Evolutionary conservation across 2,888 invertebrate species (phyloP), one percentile per base, ranked within the genome.

Genomic region (Phyllotreta cruciferae): DNA sequence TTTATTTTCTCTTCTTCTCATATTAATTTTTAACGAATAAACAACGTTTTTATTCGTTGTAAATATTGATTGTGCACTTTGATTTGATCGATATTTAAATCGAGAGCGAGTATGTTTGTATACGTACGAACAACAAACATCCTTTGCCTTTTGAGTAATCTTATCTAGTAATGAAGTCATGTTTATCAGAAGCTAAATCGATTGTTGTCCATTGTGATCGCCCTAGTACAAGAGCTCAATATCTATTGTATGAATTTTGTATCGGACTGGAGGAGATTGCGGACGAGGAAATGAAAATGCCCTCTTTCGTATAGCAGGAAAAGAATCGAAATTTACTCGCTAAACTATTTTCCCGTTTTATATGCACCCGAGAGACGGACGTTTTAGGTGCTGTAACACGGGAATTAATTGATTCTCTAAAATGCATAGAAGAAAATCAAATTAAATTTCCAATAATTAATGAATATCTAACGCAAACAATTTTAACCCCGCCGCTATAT

Each of bases 111-210:
- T 24, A 24, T 24, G 24, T 24, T 24, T 24, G 24, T 24, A 24
- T 3, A 24, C 24, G 24, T 24, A 24, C 24, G 24, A 24, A 24
- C 24, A 24, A 24, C 24, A 24, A 24, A 24, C 24, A 24, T 24
- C 24, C 24, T 24, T 24, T 24, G 36, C 36, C 39, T 58, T n/a
- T 49, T 53, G 69, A 70, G 74, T 72, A 74, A 76, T 75, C 75
- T 78, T 79, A 79, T 79, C 79, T 74, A 72, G 75, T 78, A 79
- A 79, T 79, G 79, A 79, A 79, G 75, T 78, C 77, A 71, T 77
- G 77, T 77, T 78, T 79, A 79, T 79, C 79, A 74, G 77, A 74
- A 74, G 70, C 73, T 70, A 73, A 72, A 79, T 79, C 79, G 77
- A 79, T 79, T 79, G 77, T 79, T 77, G 77, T 74, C 77, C 78